Conservation (phyloP, 2,888 invertebrate genomes). For the Dicranocentrus wangi region DNA sequence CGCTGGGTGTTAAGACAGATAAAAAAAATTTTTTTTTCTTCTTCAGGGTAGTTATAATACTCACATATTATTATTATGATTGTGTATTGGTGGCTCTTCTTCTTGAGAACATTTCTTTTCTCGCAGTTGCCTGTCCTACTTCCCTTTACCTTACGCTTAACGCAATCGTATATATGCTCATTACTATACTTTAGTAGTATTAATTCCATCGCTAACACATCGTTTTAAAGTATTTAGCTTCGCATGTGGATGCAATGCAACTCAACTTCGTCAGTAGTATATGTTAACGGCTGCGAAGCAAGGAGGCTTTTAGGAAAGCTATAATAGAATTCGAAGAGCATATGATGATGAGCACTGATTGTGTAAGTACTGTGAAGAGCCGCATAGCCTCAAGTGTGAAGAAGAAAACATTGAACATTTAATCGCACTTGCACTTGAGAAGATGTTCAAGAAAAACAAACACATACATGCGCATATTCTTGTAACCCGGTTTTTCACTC, state of each 20-base stretch:
- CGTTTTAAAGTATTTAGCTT: background rate
- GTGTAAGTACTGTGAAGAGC: no score
- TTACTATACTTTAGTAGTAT: background rate
- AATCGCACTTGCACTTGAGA: no score
- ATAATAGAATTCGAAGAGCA: no score
- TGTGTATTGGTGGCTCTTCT: background rate
- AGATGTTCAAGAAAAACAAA: no score
- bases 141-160: background rate
- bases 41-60: background rate
- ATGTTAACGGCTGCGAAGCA: background rate
- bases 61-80: no score
- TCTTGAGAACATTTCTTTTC: slow-evolving; percentile 20
- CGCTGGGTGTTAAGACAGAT: background rate
- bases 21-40: no score
- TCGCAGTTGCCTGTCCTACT: slow-evolving; percentile 23
- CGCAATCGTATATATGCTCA: background rate
- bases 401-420: no score
- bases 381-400: no score
- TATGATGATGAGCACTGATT: no score
- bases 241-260: background rate
- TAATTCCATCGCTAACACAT: background rate
- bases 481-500: slow-evolving; percentile 21
- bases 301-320: background rate
- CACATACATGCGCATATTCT: background rate
- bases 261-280: background rate